Evolutionary conservation across 2,113 vertebrate species (phyloP), one percentile per base, ranked within the genome.

Genomic region (Salvelinus alpinus): DNA sequence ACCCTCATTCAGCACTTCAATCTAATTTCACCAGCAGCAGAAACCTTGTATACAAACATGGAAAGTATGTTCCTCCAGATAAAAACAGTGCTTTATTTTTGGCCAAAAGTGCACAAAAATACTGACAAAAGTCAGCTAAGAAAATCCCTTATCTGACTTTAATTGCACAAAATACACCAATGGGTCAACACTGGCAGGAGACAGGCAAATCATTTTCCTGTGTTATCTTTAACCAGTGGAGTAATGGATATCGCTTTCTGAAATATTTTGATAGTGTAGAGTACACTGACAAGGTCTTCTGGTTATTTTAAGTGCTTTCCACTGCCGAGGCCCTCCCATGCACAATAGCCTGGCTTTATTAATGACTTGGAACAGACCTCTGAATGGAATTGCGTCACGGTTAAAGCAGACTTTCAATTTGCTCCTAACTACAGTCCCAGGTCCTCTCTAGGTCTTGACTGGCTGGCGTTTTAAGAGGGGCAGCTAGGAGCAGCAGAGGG

Each of bases 321-420:
- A 80, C 84, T 74, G 84, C 76, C 75, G 64, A 84, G 31, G 80
- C 77, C 89, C 86, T 88, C 88, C 89, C 85, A 85, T 84, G n/a
- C 84, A 80, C 66, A 76, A 65, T 29, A 59, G 78, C 75, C 88
- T 87, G 88, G 85, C 86, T 90, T 83, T 87, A 90, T 91, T 92
- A 92, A 91, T 87, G 86, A 87, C 82, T 76, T 75, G 87, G 85
- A 84, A 79, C 31, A 80, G 84, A 44, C 78, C 82, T 75, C 78
- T 64, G 79, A 81, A 75, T 66, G 73, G 44, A 83, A 85, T 89
- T 86, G 87, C 85, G 70, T 92, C 88, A 87, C 80, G 79, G 88
- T 82, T 82, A 70, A 91, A 78, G 80, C 85, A 88, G 85, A 71
- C 87, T 67, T 89, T 79, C 88, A 87, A 91, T 90, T 91, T 87